A percentile compares a stretch with the other conserved stretches of the same genome.
Conservation (phyloP, 1,140 invertebrate genomes). For the Diabrotica virgifera region DNA sequence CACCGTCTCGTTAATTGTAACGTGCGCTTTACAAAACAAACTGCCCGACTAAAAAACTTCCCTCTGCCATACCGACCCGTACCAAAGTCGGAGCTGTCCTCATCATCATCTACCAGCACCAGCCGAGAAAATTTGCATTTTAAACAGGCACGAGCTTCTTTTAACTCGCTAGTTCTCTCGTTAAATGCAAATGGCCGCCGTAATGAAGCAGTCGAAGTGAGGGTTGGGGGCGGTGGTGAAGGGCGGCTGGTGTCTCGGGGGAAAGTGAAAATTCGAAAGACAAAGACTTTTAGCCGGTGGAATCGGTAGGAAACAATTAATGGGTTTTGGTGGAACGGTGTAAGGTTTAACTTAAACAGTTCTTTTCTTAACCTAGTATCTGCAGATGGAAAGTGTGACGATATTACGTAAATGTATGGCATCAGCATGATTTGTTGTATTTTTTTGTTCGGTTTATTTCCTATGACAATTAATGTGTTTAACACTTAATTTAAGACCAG, state of each 20-base stretch:
- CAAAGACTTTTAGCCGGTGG: no score
- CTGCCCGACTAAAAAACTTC: neutral
- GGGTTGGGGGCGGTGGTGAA: slow-evolving; percentile 6
- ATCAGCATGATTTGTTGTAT: no score
- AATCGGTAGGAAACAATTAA: no score
- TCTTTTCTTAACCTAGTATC: no score
- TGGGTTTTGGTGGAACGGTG: no score
- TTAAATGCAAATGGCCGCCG: slow-evolving; percentile 39
- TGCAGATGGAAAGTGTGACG: no score
- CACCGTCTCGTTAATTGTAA: no score
- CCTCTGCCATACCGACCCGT: neutral
- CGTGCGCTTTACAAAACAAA: neutral
- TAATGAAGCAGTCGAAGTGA: slow-evolving; percentile 29
- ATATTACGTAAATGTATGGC: no score
- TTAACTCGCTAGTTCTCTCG: slow-evolving; percentile 32
- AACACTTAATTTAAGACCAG: no score
- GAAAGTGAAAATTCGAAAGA: slow-evolving; percentile 2
- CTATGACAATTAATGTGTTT: no score
- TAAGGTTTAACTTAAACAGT: no score
- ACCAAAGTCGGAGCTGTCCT: neutral
- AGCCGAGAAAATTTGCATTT: slow-evolving; percentile 20
- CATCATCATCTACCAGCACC: slow-evolving; percentile 17
- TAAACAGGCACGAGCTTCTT: slow-evolving; percentile 31
- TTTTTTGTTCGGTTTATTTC: no score
- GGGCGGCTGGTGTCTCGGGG: slow-evolving; percentile 4